phyloP scores from a whole-genome alignment of 1,140 invertebrate species.

The Rhopalosiphum maidis region DNA sequence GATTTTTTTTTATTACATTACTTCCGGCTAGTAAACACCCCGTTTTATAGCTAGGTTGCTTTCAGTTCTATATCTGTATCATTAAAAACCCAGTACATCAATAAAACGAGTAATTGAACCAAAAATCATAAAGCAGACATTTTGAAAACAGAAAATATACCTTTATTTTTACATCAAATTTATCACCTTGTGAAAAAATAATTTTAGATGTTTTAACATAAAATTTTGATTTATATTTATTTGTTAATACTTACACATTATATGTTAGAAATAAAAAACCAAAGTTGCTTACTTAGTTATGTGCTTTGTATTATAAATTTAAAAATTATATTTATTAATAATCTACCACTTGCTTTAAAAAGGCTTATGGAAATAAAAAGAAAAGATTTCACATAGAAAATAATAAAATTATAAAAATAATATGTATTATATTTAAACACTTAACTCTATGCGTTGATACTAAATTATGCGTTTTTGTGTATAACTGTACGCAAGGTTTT shows the following conservation, averaged over 20 bases:
- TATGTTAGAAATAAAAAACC: too few relatives aligned
- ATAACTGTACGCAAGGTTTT: too few relatives aligned
- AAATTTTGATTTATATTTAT: background rate
- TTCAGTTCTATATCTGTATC: background rate
- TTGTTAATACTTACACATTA: background rate
- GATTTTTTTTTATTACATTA: constrained; percentile 56
- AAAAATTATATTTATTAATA: background rate
- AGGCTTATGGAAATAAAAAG: too few relatives aligned
- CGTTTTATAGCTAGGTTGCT: constrained; percentile 20
- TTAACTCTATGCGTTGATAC: too few relatives aligned
- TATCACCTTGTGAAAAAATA: background rate
- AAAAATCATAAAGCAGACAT: background rate
- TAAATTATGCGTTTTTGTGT: too few relatives aligned
- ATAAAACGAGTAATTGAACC: background rate
- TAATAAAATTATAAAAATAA: background rate
- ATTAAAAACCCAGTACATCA: background rate
- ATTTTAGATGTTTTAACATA: background rate
- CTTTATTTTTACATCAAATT: background rate
- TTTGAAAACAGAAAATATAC: background rate
- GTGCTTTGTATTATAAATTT: background rate
- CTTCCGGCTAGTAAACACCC: constrained; percentile 41
- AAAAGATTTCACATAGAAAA: too few relatives aligned
- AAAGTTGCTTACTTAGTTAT: background rate
- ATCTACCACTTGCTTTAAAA: background rate
- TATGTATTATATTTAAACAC: background rate